phyloP scores from a whole-genome alignment of 2,113 vertebrate species.

The Neolamprologus kungweensis region DNA sequence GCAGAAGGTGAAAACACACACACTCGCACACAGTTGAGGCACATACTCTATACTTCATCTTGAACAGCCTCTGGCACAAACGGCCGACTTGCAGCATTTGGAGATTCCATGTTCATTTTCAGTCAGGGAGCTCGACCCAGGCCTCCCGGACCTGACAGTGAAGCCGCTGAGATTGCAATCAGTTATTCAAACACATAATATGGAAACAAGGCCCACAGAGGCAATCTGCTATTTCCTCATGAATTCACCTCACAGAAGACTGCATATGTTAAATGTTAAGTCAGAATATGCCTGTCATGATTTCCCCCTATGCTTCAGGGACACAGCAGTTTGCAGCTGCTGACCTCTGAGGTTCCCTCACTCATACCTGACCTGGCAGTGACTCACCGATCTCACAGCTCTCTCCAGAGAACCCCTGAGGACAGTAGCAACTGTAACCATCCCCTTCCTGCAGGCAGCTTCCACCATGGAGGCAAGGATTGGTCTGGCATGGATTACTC shows the following conservation, averaged over 20 bases:
- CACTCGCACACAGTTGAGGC: background rate
- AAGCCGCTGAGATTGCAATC: background rate
- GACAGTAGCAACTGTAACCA: constrained; percentile 85
- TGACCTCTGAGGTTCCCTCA: background rate
- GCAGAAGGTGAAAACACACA: background rate
- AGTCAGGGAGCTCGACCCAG: background rate
- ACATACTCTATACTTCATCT: background rate
- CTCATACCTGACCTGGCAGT: background rate
- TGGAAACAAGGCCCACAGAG: background rate
- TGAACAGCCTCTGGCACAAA: constrained; percentile 25
- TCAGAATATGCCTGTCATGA: background rate
- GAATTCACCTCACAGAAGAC: background rate
- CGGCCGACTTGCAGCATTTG: constrained; percentile 7
- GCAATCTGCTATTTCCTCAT: background rate
- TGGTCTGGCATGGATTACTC: constrained; percentile 81
- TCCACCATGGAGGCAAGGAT: constrained; percentile 91
- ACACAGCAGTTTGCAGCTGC: background rate
- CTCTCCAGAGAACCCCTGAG: constrained; percentile 85
- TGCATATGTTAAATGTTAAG: constrained; percentile 7
- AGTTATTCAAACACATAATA: background rate
- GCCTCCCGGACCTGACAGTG: background rate
- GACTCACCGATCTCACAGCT: constrained; percentile 95
- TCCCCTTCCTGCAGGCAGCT: constrained; percentile 80
- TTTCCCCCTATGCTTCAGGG: background rate
- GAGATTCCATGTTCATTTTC: constrained; percentile 19